A percentile compares a stretch with the other conserved stretches of the same genome.
Evolutionary conservation across 1,140 invertebrate genomes (phyloP).

Genomic region (Xylocopa sonorina): DNA sequence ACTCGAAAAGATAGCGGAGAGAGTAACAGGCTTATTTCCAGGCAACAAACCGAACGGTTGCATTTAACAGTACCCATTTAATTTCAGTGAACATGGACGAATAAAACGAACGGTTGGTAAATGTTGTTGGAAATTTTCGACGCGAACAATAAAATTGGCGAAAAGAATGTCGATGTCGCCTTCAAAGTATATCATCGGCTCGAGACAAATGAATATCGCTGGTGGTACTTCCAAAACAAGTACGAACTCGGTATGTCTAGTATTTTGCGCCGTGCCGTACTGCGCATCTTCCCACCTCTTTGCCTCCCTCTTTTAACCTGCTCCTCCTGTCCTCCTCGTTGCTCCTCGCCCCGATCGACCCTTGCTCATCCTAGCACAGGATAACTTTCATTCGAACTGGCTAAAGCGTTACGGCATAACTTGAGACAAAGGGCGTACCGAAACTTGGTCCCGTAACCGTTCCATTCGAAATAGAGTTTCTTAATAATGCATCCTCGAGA

Average conservation of each 20-base stretch:
- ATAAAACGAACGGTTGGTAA: too few species aligned
- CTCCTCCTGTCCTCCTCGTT: not conserved
- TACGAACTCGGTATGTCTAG: constrained; percentile 39
- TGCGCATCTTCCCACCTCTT: constrained; percentile 28
- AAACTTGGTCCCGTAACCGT: constrained; percentile 18
- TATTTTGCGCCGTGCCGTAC: constrained; percentile 34
- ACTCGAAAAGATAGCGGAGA: too few species aligned
- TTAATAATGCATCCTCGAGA: constrained; percentile 34
- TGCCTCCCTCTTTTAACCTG: not conserved
- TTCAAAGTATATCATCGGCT: constrained; percentile 26
- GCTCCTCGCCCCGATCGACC: constrained; percentile 6
- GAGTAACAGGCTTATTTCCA: too few species aligned
- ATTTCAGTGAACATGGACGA: too few species aligned
- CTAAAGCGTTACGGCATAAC: constrained; percentile 35
- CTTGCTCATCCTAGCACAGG: constrained; percentile 23
- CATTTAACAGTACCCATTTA: too few species aligned
- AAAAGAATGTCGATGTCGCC: constrained; percentile 33
- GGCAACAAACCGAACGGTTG: too few species aligned
- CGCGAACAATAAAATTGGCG: not conserved
- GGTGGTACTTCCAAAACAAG: constrained; percentile 39
- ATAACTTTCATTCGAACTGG: constrained; percentile 42
- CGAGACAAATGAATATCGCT: constrained; percentile 40
- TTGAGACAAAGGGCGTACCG: constrained; percentile 39
- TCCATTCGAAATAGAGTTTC: constrained; percentile 33
- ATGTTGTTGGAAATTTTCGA: too few species aligned